Evolutionary conservation across 1,140 invertebrate genomes (phyloP).

Genomic region (Capitella teleta): DNA sequence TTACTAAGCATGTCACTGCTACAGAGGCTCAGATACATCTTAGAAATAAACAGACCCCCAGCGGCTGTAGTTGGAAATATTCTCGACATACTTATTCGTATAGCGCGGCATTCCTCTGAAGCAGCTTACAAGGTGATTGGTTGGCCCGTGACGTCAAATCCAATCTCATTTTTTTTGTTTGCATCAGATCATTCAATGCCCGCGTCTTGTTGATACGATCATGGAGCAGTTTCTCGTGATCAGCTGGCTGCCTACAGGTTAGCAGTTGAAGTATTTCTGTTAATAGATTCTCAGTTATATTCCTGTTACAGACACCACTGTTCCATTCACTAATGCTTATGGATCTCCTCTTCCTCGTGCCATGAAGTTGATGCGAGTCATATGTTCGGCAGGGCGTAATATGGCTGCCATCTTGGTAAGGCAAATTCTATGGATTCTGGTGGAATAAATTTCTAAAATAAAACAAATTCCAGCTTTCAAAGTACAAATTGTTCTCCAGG

Average conservation of each 20-base stretch:
- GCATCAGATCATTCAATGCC: conserved; percentile 18
- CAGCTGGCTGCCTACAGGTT: neutral
- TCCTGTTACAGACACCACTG: no score
- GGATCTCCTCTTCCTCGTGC: conserved; percentile 34
- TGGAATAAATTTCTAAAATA: neutral
- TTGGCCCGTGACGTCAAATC: no score
- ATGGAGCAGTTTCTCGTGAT: conserved; percentile 32
- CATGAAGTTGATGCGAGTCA: conserved; percentile 36
- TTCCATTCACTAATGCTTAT: conserved; percentile 15
- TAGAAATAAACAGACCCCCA: conserved; percentile 26
- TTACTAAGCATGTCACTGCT: conserved; percentile 65
- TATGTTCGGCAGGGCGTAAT: conserved; percentile 33
- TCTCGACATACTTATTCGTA: conserved; percentile 37
- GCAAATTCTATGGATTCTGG: neutral
- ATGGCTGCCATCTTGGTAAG: conserved; percentile 22
- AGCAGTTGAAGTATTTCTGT: no score
- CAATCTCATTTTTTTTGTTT: no score
- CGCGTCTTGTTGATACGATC: conserved; percentile 19
- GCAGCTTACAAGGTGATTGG: conserved; percentile 36
- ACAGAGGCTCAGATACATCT: conserved; percentile 49
- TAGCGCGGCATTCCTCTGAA: conserved; percentile 37
- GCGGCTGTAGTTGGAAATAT: conserved; percentile 31
- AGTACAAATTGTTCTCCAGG: neutral
- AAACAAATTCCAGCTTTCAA: neutral
- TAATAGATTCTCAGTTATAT: no score